Percentiles rank a stretch among this genome's conserved stretches.
Conservation (phyloP, 2,888 invertebrate species). For the Conchocele bisecta region DNA sequence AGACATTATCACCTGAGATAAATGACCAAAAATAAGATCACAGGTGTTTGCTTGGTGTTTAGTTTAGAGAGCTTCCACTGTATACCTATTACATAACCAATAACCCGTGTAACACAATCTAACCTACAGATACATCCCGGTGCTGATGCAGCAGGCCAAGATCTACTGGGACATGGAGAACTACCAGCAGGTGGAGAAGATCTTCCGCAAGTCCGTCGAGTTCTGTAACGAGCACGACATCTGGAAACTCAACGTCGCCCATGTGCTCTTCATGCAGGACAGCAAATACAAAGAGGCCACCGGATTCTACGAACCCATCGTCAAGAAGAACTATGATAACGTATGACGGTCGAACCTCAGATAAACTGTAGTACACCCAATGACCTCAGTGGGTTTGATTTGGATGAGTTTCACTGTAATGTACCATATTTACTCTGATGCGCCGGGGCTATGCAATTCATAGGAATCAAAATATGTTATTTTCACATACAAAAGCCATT, state of each 20-base stretch:
- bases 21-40: no score
- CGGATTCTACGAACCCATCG: conserved; percentile 98
- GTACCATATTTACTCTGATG: no score
- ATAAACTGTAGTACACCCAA: background rate
- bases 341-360: conserved; percentile 72
- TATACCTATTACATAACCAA: no score
- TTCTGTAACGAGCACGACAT: conserved; percentile 98
- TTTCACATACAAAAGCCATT: no score
- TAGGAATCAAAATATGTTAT: no score
- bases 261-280: conserved; percentile 99
- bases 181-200: conserved; percentile 97
- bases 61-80: no score
- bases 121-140: conserved; percentile 94
- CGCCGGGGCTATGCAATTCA: no score
- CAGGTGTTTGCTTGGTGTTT: no score
- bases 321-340: conserved; percentile 95
- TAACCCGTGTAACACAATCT: no score
- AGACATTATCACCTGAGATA: no score
- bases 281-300: conserved; percentile 99
- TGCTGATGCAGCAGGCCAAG: conserved; percentile 99
- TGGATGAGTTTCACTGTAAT: background rate
- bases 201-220: conserved; percentile 98
- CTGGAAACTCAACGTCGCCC: conserved; percentile 99
- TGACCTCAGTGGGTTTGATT: background rate
- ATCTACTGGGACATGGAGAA: conserved; percentile 99